Base-by-base conservation (phyloP, 2,113 vertebrate species). In the Acinonyx jubatus region DNA sequence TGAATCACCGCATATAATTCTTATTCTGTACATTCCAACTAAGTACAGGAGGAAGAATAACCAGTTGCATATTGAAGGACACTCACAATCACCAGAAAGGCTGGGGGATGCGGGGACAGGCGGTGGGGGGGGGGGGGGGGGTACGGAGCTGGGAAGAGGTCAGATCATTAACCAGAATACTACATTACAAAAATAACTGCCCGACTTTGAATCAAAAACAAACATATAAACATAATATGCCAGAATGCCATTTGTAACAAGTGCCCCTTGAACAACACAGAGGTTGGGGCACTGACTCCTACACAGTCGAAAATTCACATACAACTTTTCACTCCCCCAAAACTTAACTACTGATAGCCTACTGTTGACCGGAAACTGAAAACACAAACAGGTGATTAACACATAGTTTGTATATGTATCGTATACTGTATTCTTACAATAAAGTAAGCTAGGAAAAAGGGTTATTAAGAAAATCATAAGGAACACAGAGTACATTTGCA, bases 101-200 rank as follows among this genome's bases (percentile, higher is more conserved):
- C 82, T 27, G 8, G 57, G 45, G 55, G 31, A 12, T 0, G 12
- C 7, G 45, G 45, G 45, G 45, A 45, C 45, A 9, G 45, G 45
- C 8, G 31, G 13, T 3, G 1, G 1, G 55, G 4, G 5, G 55
- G 55, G 57, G 21, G 21, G 52, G 52, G 4, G 7, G 21, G 21
- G 0, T 0, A 23, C 4, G 18, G 19, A 1, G 52, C 29, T 16
- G 1, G 36, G 7, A 8, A 36, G 81, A 57, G 10, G 5, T 29
- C 57, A 10, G 16, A 33, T 5, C 50, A n/a, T 29, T 73, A 25
- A 61, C 33, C 36, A 85, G 36, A 81, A 33, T 0, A 52, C 5
- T 68, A 29, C 82, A 65, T 29, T 61, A 68, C 19, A 90, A 87
- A 80, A 80, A 41, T 27, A 38, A 55, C 1, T 21, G 1, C 82